Conservation (phyloP, 2,888 invertebrate species). For the Argyresthia goedartella region DNA sequence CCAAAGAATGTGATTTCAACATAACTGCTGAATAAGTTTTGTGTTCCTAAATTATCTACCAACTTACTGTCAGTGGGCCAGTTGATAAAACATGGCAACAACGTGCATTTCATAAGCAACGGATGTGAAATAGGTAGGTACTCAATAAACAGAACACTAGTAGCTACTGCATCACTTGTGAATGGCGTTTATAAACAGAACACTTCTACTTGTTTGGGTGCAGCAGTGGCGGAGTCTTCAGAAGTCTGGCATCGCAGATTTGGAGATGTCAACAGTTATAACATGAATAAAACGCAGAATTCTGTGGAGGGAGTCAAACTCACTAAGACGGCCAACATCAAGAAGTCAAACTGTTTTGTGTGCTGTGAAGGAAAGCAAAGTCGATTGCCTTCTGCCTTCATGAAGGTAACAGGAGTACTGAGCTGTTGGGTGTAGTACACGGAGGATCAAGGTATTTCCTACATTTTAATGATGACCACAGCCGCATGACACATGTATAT, state of each 20-base stretch:
- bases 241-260: not conserved
- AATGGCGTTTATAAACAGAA: conserved; percentile 7
- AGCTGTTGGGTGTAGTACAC: conserved; percentile 1
- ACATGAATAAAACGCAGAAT: conserved; percentile 5
- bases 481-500: no score
- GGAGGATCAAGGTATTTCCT: conserved; percentile 1
- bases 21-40: no score
- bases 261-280: not conserved
- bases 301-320: not conserved
- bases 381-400: conserved; percentile 1
- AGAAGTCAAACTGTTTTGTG: conserved; percentile 8
- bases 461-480: not conserved
- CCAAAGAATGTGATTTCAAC: no score
- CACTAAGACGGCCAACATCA: not conserved
- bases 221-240: not conserved
- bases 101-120: conserved; percentile 3
- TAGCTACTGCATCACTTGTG: conserved; percentile 3
- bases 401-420: not conserved
- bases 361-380: conserved; percentile 11
- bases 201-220: not conserved
- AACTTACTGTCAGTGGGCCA: conserved; percentile 9
- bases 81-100: conserved; percentile 8
- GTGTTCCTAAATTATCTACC: conserved; percentile 7
- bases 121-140: conserved; percentile 6
- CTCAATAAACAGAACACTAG: conserved; percentile 4